phyloP scores from a whole-genome alignment of 2,888 invertebrate genomes.

The Agonopterix heracliana region DNA sequence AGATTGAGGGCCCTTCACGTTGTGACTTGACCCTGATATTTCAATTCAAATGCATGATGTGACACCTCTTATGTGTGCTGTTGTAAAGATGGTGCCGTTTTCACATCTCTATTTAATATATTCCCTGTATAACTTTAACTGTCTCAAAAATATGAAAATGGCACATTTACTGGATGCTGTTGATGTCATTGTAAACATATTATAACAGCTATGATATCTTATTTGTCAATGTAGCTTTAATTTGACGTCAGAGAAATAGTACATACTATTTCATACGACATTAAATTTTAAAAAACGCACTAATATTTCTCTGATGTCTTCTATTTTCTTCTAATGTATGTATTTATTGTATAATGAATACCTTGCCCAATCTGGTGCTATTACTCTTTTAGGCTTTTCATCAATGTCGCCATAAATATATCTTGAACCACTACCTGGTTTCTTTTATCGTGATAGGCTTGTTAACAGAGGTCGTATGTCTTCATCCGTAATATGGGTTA shows the following conservation, averaged over 20 bases:
- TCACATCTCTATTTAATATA: slow-evolving; percentile 7
- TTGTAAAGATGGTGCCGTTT: slow-evolving; percentile 36
- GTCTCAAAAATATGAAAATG: slow-evolving; percentile 30
- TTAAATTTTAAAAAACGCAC: neutral
- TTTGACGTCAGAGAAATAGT: slow-evolving; percentile 25
- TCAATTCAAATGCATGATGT: slow-evolving; percentile 43
- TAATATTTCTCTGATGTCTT: slow-evolving; percentile 18
- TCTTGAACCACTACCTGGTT: neutral
- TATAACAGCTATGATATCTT: slow-evolving; percentile 23
- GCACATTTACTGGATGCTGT: slow-evolving; percentile 45
- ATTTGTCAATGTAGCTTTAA: slow-evolving; percentile 25
- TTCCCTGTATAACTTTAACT: neutral
- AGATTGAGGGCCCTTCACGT: slow-evolving; percentile 6
- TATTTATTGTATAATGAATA: slow-evolving; percentile 8
- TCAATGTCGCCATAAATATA: neutral
- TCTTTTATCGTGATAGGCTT: neutral
- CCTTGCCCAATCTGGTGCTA: slow-evolving; percentile 7
- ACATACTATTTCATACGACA: neutral
- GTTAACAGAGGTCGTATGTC: slow-evolving; percentile 19
- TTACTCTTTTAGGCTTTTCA: slow-evolving; percentile 1
- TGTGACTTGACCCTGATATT: slow-evolving; percentile 16
- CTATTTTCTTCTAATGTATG: slow-evolving; percentile 16
- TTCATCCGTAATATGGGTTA: slow-evolving; percentile 15
- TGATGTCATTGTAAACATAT: slow-evolving; percentile 32
- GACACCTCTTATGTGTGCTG: slow-evolving; percentile 40